phyloP scores from a whole-genome alignment of 92 coral and sea anemone genomes.

The Porites lobata region DNA sequence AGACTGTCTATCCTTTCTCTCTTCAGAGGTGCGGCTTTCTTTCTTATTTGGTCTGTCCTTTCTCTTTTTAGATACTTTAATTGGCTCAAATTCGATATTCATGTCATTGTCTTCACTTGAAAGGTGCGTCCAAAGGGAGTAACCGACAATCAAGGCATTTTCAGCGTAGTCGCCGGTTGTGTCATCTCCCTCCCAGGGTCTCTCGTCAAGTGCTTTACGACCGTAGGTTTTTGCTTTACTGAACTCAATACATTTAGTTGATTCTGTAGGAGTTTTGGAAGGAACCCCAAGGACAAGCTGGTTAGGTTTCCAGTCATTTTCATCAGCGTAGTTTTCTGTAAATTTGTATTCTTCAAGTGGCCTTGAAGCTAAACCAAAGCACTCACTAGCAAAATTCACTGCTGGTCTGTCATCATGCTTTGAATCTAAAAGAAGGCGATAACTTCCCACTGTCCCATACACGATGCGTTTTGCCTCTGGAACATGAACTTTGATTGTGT shows the following conservation, averaged over 20 bases:
- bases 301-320: background rate
- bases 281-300: background rate
- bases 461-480: slow-evolving; percentile 25
- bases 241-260: background rate
- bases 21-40: too few relatives aligned
- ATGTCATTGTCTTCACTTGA: background rate
- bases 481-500: slow-evolving; percentile 20
- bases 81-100: background rate
- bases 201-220: background rate
- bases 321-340: slow-evolving; percentile 4
- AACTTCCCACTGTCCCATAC: background rate
- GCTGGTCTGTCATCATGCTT: too few relatives aligned
- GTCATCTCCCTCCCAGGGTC: background rate
- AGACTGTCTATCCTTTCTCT: too few relatives aligned
- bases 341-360: background rate
- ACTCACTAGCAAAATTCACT: background rate
- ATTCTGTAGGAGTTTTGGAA: background rate
- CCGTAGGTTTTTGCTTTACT: background rate
- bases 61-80: too few relatives aligned
- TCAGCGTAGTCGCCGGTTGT: background rate
- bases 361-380: background rate
- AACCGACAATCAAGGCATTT: background rate
- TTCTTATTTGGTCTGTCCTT: too few relatives aligned
- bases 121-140: background rate
- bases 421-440: background rate